Evolutionary conservation across 37 sponge, comb jelly and placozoan genomes (phyloP), one percentile per base, ranked within the genome.

Genomic region (Axinella damicornis): DNA sequence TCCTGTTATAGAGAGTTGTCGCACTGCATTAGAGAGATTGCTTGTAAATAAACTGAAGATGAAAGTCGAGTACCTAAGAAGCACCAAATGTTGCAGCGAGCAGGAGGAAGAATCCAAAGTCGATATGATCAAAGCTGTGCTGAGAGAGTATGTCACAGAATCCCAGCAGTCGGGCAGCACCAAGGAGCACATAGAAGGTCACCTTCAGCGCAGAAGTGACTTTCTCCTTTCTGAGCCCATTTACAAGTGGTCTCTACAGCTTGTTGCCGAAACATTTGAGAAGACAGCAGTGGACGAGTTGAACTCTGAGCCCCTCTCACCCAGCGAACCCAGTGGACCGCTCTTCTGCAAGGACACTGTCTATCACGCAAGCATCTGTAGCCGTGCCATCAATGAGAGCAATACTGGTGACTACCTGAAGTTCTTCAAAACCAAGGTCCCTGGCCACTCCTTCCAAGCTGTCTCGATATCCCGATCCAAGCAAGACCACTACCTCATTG

Each of bases 291-390:
- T 61, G 62, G 62, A 22, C 14, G 27, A 27, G 27, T 25, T 14
- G 12, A 61, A 5, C n/a, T 5, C 2, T 61, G 25, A 22, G 27
- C 5, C 25, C 25, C n/a, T 27, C n/a, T 22, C 25, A 27, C 25
- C 62, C 25, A 22, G 25, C 12, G 62, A 14, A 27, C 13, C 62
- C 5, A 12, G 12, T 2, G 5, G 5, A 12, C 25, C 25, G 2
- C 72, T 71, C 25, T 71, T 71, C 25, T 40, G 53, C 20, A 71
- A 71, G 52, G 53, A 38, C 25, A 24, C 53, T 11, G 16, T 71
- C 11, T 71, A 71, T 71, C 72, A 71, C 40, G 72, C 72, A 20
- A 39, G 72, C 25, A 31, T 71, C 13, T 71, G 72, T 21, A 38
- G 53, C 16, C 37, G n/a, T 20, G 72, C 72, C 16, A 24, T 71